phyloP scores from a whole-genome alignment of 2,888 invertebrate genomes.

The Cetonia aurata region DNA sequence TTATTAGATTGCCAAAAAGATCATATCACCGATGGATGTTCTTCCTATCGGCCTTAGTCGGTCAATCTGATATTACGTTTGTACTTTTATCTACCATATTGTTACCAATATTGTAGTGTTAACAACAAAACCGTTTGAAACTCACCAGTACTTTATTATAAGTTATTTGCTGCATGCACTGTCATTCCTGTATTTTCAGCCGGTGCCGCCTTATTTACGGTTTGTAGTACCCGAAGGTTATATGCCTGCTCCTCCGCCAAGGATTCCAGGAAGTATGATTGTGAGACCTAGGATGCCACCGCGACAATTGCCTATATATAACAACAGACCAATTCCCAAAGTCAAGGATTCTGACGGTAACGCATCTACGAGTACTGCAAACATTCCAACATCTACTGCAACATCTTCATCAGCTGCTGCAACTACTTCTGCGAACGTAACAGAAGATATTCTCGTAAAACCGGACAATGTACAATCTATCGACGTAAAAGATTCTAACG shows the following conservation, averaged over 20 bases:
- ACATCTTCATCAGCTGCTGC: background rate
- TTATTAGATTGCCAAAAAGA: too few species aligned
- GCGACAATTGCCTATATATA: conserved; percentile 21
- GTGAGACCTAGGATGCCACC: conserved; percentile 20
- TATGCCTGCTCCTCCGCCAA: conserved; percentile 10
- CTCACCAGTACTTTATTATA: too few species aligned
- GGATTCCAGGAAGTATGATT: conserved; percentile 18
- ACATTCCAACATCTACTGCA: background rate
- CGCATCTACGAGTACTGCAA: background rate
- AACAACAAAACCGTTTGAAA: too few species aligned
- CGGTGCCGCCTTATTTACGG: conserved; percentile 19
- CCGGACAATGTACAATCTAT: background rate
- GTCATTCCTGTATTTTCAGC: conserved; percentile 10
- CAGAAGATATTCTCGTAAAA: background rate
- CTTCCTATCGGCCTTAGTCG: too few species aligned
- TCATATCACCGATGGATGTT: too few species aligned
- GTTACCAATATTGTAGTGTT: too few species aligned
- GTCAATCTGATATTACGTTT: too few species aligned
- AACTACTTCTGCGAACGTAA: background rate
- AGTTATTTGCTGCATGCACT: too few species aligned
- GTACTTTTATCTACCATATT: too few species aligned
- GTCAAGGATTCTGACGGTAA: background rate
- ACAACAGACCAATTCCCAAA: conserved; percentile 22
- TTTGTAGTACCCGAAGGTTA: conserved; percentile 21
- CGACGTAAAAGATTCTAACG: too few species aligned